These are phyloP conservation scores for Camptogramma bilineatum DNA, from an alignment of 2,888 invertebrate genomes.

Conservation along the genomic window DNA sequence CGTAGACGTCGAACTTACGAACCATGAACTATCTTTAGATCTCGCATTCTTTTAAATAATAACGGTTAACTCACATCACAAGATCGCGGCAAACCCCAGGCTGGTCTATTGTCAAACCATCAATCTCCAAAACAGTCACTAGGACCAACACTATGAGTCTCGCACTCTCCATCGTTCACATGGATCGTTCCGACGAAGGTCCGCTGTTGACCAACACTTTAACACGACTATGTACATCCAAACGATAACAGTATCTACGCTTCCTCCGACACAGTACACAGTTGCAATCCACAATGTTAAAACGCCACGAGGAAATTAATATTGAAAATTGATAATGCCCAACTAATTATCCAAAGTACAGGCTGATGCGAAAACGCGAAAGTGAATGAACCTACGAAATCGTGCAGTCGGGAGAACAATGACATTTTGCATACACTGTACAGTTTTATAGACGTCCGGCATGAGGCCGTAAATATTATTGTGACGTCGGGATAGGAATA, in stretches of 20 bases:
- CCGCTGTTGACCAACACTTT: slow-evolving; percentile 9
- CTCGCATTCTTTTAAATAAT: background rate
- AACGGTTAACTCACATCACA: slow-evolving; percentile 18
- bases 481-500: slow-evolving; percentile 56
- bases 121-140: slow-evolving; percentile 2
- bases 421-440: slow-evolving; percentile 60
- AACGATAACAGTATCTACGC: slow-evolving; percentile 24
- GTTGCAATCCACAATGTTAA: slow-evolving; percentile 17
- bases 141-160: slow-evolving; percentile 10
- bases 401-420: slow-evolving; percentile 55
- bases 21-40: too few species aligned
- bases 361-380: slow-evolving; percentile 25
- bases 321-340: slow-evolving; percentile 20
- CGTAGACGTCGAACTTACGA: too few species aligned
- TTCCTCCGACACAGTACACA: slow-evolving; percentile 17
- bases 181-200: background rate
- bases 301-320: slow-evolving; percentile 15
- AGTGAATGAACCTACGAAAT: slow-evolving; percentile 34
- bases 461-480: slow-evolving; percentile 52
- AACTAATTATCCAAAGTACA: slow-evolving; percentile 26
- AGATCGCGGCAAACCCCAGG: background rate
- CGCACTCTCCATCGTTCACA: slow-evolving; percentile 20
- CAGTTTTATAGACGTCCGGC: slow-evolving; percentile 64
- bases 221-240: slow-evolving; percentile 19
- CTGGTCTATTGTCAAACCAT: slow-evolving; percentile 1